A percentile compares a stretch with the other conserved stretches of the same genome.
These are phyloP conservation scores for Chalcis sispes DNA, from an alignment of 2,888 invertebrate species.

Conservation along the genomic window DNA sequence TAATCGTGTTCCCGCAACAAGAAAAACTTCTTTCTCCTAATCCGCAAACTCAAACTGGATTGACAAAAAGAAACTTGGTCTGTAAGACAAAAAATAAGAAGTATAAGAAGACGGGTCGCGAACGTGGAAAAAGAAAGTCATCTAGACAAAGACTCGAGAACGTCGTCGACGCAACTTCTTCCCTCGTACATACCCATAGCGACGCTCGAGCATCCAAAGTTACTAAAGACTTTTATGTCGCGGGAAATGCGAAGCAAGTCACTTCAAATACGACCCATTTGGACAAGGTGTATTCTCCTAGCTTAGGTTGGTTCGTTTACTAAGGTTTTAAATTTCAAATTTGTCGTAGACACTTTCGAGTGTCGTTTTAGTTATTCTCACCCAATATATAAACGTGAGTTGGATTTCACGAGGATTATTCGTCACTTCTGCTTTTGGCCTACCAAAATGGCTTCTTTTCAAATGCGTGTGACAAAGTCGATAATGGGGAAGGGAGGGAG, in stretches of 20 bases:
- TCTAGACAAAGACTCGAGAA: background rate
- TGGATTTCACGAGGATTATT: conserved; percentile 13
- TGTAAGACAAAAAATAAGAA: conserved; percentile 5
- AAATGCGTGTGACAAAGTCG: conserved; percentile 5
- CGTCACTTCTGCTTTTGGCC: background rate
- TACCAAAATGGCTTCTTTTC: conserved; percentile 4
- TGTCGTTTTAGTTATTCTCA: conserved; percentile 1
- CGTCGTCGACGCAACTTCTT: background rate
- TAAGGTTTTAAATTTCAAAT: conserved; percentile 36
- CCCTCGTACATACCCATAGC: background rate
- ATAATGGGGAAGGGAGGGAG: background rate
- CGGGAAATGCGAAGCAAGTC: background rate
- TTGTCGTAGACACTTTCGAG: conserved; percentile 31
- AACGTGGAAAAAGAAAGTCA: background rate
- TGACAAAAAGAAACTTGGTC: conserved; percentile 9
- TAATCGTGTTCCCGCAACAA: conserved; percentile 21
- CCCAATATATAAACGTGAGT: background rate
- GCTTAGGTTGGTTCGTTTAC: too few relatives aligned
- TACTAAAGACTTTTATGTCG: conserved; percentile 37
- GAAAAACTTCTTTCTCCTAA: background rate
- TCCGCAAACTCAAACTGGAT: conserved; percentile 12
- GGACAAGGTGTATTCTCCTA: too few relatives aligned
- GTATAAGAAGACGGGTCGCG: background rate
- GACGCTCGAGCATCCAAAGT: conserved; percentile 7
- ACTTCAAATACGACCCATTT: too few relatives aligned